Percentiles rank a stretch among this genome's conserved stretches.
These are phyloP conservation scores for Clivina fossor DNA, from an alignment of 2,888 invertebrate species.

Conservation along the genomic window DNA sequence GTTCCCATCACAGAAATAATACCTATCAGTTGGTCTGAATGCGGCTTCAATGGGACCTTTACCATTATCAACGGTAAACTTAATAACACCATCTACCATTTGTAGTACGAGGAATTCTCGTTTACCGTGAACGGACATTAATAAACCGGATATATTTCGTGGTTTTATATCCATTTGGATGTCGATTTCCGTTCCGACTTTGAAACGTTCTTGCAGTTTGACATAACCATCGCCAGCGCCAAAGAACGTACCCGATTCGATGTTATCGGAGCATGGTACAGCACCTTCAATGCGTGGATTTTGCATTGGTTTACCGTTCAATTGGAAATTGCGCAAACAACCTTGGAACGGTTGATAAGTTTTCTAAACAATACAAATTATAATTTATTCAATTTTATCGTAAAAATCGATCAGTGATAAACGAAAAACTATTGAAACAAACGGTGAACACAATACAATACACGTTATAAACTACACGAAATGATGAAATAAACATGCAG, in stretches of 20 bases:
- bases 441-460: too few species aligned
- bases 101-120: constrained; percentile 85
- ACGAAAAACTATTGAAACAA: too few species aligned
- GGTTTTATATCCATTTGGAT: constrained; percentile 87
- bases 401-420: too few species aligned
- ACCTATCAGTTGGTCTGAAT: constrained; percentile 66
- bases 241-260: constrained; percentile 85
- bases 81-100: constrained; percentile 81
- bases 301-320: constrained; percentile 68
- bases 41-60: constrained; percentile 76
- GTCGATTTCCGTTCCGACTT: constrained; percentile 75
- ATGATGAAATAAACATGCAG: too few species aligned
- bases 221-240: constrained; percentile 74
- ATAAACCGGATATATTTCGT: constrained; percentile 77
- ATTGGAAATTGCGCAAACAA: constrained; percentile 75
- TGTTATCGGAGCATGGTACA: constrained; percentile 75
- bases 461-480: too few species aligned
- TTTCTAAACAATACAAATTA: constrained; percentile 9
- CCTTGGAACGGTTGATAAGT: constrained; percentile 70
- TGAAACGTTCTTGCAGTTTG: constrained; percentile 71
- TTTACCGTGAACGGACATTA: constrained; percentile 82
- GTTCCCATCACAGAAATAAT: constrained; percentile 86
- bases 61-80: constrained; percentile 81
- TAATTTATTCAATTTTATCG: too few species aligned
- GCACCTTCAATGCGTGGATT: constrained; percentile 64